A percentile compares a stretch with the other conserved stretches of the same genome.
Conservation (phyloP, 2,113 vertebrate genomes). For the Mus pahari region DNA sequence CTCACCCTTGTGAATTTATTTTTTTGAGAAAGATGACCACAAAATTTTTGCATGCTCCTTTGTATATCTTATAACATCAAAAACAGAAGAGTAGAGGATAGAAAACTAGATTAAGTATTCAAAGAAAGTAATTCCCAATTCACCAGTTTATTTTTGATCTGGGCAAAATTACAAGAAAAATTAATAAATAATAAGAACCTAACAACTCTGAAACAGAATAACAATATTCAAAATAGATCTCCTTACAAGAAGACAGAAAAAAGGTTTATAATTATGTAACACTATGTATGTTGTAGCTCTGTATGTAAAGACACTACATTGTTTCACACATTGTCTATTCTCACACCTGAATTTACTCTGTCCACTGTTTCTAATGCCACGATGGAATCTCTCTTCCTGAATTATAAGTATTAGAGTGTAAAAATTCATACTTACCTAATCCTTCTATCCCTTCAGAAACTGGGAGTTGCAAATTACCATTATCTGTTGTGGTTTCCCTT, state of each 20-base stretch:
- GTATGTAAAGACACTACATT: accelerated
- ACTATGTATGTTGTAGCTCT: neutral
- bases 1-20: too few species aligned
- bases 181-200: too few species aligned
- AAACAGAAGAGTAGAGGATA: neutral
- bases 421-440: neutral
- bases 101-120: too few species aligned
- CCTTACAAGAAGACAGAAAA: neutral
- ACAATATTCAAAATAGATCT: neutral
- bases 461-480: neutral
- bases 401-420: neutral
- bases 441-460: neutral
- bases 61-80: neutral
- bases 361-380: neutral
- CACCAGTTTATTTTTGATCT: too few species aligned
- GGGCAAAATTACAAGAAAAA: too few species aligned
- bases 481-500: neutral
- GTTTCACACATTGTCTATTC: neutral
- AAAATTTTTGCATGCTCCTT: neutral
- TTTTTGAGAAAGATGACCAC: too few species aligned
- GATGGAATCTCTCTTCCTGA: neutral
- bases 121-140: neutral
- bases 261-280: neutral
- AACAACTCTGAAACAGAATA: too few species aligned
- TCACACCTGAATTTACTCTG: neutral